These are phyloP conservation scores for Phalera bucephala DNA, from an alignment of 2,888 invertebrate species.

Conservation along the genomic window DNA sequence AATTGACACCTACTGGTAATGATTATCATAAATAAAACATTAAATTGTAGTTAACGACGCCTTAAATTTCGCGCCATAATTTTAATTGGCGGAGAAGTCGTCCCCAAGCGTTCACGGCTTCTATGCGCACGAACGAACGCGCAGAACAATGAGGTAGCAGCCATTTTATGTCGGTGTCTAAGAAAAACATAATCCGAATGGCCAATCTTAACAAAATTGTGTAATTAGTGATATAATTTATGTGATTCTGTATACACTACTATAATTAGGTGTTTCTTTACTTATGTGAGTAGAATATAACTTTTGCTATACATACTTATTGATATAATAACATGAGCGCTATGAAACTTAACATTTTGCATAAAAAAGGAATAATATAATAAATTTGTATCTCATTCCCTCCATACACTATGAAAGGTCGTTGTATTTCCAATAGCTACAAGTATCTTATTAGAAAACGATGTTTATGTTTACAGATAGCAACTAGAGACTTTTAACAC, in stretches of 20 bases:
- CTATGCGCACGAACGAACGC: conserved; percentile 84
- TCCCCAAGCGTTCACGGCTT: conserved; percentile 84
- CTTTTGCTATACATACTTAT: conserved; percentile 64
- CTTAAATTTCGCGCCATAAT: conserved; percentile 83
- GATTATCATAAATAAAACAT: conserved; percentile 51
- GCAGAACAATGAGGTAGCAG: conserved; percentile 84
- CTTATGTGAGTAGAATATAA: conserved; percentile 77
- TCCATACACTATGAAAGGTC: conserved; percentile 52
- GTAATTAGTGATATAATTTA: conserved; percentile 83
- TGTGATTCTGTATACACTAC: conserved; percentile 77
- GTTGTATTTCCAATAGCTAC: conserved; percentile 53
- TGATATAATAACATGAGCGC: conserved; percentile 60
- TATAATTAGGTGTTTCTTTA: conserved; percentile 75
- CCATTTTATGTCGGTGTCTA: conserved; percentile 84
- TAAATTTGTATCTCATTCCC: conserved; percentile 62
- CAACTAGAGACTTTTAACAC: conserved; percentile 45
- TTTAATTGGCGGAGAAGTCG: conserved; percentile 83
- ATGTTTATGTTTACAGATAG: conserved; percentile 57
- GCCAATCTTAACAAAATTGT: conserved; percentile 82
- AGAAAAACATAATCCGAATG: conserved; percentile 84
- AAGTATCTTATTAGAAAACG: conserved; percentile 42
- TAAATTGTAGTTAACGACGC: conserved; percentile 61
- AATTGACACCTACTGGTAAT: conserved; percentile 31
- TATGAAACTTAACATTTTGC: conserved; percentile 67
- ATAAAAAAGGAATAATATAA: conserved; percentile 58